Evolutionary conservation across 2,888 invertebrate species (phyloP).

Genomic region (Philhelius pedissequus): DNA sequence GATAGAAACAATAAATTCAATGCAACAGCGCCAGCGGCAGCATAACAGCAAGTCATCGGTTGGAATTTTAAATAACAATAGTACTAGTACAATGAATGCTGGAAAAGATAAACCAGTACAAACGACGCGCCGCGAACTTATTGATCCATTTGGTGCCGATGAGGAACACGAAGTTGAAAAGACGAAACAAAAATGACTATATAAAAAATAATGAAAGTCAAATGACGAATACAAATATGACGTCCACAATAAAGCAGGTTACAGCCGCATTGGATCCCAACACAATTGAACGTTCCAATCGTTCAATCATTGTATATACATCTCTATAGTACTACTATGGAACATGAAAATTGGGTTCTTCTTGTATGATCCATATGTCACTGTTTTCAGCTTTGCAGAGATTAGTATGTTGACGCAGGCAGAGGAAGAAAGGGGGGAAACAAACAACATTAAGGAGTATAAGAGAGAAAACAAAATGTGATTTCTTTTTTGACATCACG

Average conservation of each 20-base stretch:
- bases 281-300: too few relatives aligned
- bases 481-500: too few relatives aligned
- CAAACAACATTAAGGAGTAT: too few relatives aligned
- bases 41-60: slow-evolving; percentile 66
- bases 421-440: too few relatives aligned
- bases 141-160: slow-evolving; percentile 94
- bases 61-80: slow-evolving; percentile 51
- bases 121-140: slow-evolving; percentile 91
- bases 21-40: slow-evolving; percentile 68
- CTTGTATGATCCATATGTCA: too few relatives aligned
- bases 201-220: slow-evolving; percentile 57
- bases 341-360: too few relatives aligned
- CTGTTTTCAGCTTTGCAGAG: too few relatives aligned
- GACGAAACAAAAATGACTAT: slow-evolving; percentile 47
- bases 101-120: slow-evolving; percentile 77
- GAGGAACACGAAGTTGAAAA: slow-evolving; percentile 85
- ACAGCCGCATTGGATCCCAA: slow-evolving; percentile 78
- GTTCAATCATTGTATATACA: too few relatives aligned
- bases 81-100: slow-evolving; percentile 65
- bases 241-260: slow-evolving; percentile 66
- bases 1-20: slow-evolving; percentile 81
- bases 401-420: too few relatives aligned
- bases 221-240: slow-evolving; percentile 68
- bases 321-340: too few relatives aligned
- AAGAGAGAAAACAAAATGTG: too few relatives aligned